phyloP scores from a whole-genome alignment of 1,140 invertebrate species.

The Planococcus citri region DNA sequence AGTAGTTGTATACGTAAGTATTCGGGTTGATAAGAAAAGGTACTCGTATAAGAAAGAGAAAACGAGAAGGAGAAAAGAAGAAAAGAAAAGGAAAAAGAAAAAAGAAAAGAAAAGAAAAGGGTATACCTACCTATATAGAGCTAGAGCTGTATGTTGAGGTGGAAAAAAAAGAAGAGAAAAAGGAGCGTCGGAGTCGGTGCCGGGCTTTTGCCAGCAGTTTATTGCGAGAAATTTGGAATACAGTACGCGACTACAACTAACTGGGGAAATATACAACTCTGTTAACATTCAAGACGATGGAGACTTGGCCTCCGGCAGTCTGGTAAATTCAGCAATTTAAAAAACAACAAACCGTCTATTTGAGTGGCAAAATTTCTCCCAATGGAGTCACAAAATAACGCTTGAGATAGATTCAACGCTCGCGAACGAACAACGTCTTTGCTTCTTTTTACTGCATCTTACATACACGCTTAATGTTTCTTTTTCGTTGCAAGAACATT shows the following conservation, averaged over 20 bases:
- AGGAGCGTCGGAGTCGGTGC: neutral
- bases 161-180: neutral
- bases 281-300: slow-evolving; percentile 20
- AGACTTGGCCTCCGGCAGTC: slow-evolving; percentile 14
- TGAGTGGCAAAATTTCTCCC: slow-evolving; percentile 19
- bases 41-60: neutral
- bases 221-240: slow-evolving; percentile 20
- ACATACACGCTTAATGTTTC: slow-evolving; percentile 8
- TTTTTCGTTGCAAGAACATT: slow-evolving; percentile 14
- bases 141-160: no score
- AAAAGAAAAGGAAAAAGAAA: neutral
- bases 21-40: neutral
- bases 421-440: slow-evolving; percentile 15
- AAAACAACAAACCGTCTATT: slow-evolving; percentile 20
- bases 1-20: no score
- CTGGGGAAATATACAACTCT: slow-evolving; percentile 18
- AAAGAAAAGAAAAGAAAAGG: neutral
- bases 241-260: slow-evolving; percentile 13
- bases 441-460: slow-evolving; percentile 15
- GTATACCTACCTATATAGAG: no score
- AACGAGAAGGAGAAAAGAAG: neutral
- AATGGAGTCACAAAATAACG: slow-evolving; percentile 19
- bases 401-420: slow-evolving; percentile 19
- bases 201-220: neutral
- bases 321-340: slow-evolving; percentile 19